These are phyloP conservation scores for Tapirus indicus DNA, from an alignment of 2,797 vertebrate genomes.

Conservation along the genomic window DNA sequence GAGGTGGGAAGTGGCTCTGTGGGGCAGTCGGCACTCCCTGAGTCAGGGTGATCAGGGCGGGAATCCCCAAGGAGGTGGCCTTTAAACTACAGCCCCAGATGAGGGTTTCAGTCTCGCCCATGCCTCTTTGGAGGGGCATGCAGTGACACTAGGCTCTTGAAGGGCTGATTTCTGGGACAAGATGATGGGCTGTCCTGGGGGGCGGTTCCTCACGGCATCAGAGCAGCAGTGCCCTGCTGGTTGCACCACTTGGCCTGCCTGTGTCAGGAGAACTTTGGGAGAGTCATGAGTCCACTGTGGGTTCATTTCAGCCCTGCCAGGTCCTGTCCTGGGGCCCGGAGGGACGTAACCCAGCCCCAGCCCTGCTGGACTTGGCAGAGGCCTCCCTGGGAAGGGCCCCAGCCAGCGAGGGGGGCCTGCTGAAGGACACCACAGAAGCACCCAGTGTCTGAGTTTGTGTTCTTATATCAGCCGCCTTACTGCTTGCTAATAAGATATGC, in stretches of 20 bases:
- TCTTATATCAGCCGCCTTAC: constrained; percentile 38
- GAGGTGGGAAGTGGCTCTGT: not conserved
- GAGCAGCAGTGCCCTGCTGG: not conserved
- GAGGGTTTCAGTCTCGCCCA: not conserved
- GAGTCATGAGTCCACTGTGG: not conserved
- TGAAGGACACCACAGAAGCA: not conserved
- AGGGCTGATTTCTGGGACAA: not conserved
- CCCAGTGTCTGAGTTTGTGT: not conserved
- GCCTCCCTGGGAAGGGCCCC: not conserved
- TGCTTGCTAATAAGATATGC: constrained; percentile 67
- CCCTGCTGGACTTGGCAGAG: not conserved
- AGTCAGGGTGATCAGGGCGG: not conserved
- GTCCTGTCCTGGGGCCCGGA: not conserved
- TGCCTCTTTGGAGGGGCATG: not conserved
- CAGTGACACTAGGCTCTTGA: not conserved
- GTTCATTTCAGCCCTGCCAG: not conserved
- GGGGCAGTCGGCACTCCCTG: accelerated
- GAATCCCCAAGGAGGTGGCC: not conserved
- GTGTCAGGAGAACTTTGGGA: not conserved
- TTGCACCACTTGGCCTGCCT: not conserved
- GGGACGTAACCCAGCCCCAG: not conserved
- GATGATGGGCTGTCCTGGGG: not conserved
- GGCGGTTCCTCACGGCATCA: accelerated
- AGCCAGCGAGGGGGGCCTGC: not conserved
- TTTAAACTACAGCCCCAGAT: not conserved